These are phyloP conservation scores for Vanessa atalanta DNA, from an alignment of 1,140 invertebrate genomes.

Conservation along the genomic window DNA sequence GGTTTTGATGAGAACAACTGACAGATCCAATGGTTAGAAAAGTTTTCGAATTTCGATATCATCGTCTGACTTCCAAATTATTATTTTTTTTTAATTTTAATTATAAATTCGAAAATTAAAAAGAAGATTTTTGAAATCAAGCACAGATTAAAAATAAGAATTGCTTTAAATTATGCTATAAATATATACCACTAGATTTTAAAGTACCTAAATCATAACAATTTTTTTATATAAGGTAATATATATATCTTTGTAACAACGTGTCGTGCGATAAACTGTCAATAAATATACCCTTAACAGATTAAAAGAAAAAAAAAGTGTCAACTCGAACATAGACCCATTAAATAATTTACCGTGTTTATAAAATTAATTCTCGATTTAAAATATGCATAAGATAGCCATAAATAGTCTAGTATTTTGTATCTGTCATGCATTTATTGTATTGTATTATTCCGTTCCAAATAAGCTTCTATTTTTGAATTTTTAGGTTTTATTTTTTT, in stretches of 20 bases:
- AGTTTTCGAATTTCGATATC: too few species aligned
- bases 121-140: too few species aligned
- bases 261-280: slow-evolving; percentile 12
- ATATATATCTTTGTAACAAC: background rate
- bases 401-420: slow-evolving; percentile 1
- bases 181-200: too few species aligned
- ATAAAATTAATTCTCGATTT: slow-evolving; percentile 8
- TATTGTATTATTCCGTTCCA: background rate
- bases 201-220: too few species aligned
- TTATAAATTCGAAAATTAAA: too few species aligned
- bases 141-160: too few species aligned
- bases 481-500: background rate
- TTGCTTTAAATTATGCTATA: too few species aligned
- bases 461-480: background rate
- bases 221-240: slow-evolving; percentile 6
- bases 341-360: slow-evolving; percentile 4
- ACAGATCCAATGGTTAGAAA: too few species aligned
- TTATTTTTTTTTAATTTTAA: too few species aligned
- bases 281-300: slow-evolving; percentile 21
- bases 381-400: background rate
- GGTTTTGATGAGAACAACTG: too few species aligned
- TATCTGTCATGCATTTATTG: background rate
- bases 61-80: too few species aligned
- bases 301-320: slow-evolving; percentile 20
- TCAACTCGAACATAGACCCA: slow-evolving; percentile 5